These are phyloP conservation scores for Myotis planiceps DNA, from an alignment of 2,797 vertebrate genomes.

Conservation along the genomic window DNA sequence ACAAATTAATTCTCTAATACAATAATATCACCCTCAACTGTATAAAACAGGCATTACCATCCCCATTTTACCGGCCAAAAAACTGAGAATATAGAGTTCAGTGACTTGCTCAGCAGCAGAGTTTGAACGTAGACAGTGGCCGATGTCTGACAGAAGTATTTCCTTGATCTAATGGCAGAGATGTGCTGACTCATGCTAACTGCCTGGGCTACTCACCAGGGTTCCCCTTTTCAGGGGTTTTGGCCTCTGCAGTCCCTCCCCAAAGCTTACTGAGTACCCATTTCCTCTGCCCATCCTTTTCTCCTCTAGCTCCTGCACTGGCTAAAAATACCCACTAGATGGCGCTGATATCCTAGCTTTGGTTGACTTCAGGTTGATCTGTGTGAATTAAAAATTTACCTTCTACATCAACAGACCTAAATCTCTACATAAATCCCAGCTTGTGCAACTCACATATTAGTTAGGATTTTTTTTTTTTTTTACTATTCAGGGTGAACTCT, in stretches of 20 bases:
- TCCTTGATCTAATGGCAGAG: not conserved
- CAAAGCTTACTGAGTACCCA: accelerated
- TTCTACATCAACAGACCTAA: slow-evolving; percentile 30
- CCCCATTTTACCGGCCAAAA: not conserved
- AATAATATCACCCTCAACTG: not conserved
- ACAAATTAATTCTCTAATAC: not conserved
- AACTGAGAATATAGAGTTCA: not conserved
- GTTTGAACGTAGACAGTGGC: not conserved
- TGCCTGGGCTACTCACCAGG: not conserved
- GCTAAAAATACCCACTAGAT: slow-evolving; percentile 48
- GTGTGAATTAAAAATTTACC: slow-evolving; percentile 25
- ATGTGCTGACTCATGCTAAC: not conserved
- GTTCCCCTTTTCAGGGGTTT: accelerated
- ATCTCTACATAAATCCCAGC: slow-evolving; percentile 36
- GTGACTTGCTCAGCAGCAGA: not conserved
- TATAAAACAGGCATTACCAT: not conserved
- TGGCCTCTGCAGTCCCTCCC: not conserved
- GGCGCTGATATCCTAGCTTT: slow-evolving; percentile 53
- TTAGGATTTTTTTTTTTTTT: not conserved
- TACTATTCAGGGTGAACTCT: slow-evolving; percentile 23
- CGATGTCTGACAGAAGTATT: not conserved
- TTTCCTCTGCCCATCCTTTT: not conserved
- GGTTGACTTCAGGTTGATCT: not conserved
- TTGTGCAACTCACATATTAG: slow-evolving; percentile 22
- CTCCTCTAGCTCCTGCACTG: not conserved